Percentiles rank a stretch among this genome's conserved stretches.
These are phyloP conservation scores for Leistus spinibarbis DNA, from an alignment of 2,888 invertebrate species.

Conservation along the genomic window DNA sequence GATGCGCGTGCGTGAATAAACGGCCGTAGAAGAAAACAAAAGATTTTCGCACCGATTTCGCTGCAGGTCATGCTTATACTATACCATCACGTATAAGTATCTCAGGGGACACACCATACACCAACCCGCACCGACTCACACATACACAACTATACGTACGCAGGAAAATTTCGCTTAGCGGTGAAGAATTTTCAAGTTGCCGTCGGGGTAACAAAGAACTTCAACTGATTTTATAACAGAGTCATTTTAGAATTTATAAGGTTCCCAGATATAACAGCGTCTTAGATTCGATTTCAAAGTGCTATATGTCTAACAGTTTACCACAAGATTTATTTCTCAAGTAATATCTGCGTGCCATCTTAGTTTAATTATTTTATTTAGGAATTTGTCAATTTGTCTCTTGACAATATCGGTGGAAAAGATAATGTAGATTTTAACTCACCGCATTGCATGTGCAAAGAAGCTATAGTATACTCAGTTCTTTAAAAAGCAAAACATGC, in stretches of 20 bases:
- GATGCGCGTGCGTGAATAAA: not conserved
- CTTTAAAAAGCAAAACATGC: too few relatives aligned
- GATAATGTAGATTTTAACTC: too few relatives aligned
- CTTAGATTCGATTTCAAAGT: not conserved
- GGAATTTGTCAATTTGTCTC: too few relatives aligned
- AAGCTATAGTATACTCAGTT: too few relatives aligned
- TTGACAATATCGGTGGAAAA: too few relatives aligned
- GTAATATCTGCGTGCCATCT: too few relatives aligned
- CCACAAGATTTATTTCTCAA: not conserved
- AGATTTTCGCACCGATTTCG: not conserved
- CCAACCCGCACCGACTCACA: not conserved
- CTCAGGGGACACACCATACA: not conserved
- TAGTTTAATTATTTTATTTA: too few relatives aligned
- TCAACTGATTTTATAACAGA: not conserved
- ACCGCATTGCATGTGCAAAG: too few relatives aligned
- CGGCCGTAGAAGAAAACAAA: not conserved
- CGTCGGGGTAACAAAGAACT: not conserved
- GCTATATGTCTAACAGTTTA: not conserved
- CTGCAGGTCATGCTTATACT: not conserved
- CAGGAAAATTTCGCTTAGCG: not conserved
- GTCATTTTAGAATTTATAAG: not conserved
- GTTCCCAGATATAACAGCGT: not conserved
- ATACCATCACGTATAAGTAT: not conserved
- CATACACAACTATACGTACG: not conserved
- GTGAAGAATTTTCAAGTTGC: not conserved